Base-by-base conservation (phyloP, 2,113 vertebrate species). In the Tringa solitaria region DNA sequence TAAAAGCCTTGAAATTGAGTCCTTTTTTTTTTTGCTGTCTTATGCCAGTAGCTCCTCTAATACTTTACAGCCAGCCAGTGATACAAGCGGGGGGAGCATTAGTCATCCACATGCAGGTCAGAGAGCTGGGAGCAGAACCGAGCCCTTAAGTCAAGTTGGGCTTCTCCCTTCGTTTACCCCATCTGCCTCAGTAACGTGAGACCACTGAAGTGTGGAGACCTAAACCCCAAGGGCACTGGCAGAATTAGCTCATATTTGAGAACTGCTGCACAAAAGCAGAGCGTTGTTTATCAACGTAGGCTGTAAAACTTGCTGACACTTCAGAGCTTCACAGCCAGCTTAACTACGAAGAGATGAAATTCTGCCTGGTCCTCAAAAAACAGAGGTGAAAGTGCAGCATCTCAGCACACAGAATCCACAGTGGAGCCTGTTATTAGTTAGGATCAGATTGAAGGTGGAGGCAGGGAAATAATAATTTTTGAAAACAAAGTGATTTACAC, bases 111-210 rank as follows among this genome's bases (percentile, higher is more conserved):
- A 95, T 3, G 45, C 48, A 89, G 91, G 89, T 84, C 93, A 94
- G 84, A 67, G 54, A 87, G 81, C 61, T 14, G 8, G 74, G 74
- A 91, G 87, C 77, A 93, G 81, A 93, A 85, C 59, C 0, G 2
- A 93, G 82, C 78, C 93, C 93, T 93, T 56, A 68, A 94, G 93
- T 87, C 89, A 82, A 86, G 80, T 3, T 89, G 80, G 89, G 89
- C 65, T 97, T 97, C 90, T 96, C 93, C 48, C 89, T 96, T 86
- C 94, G 91, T 88, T 82, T 91, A 91, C 39, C 86, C 87, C 91
- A 84, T 96, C 84, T 89, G 95, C 95, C 97, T 95, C 53, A 73
- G 48, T 88, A 91, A 53, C 59, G 22, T 82, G 78, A 92, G 92
- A 87, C 84, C 91, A 90, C n/a, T 96, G 96, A 81, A 82, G 72